Percentiles rank a stretch among this genome's conserved stretches.
Conservation (phyloP, 2,888 invertebrate genomes). For the Tetropium fuscum region DNA sequence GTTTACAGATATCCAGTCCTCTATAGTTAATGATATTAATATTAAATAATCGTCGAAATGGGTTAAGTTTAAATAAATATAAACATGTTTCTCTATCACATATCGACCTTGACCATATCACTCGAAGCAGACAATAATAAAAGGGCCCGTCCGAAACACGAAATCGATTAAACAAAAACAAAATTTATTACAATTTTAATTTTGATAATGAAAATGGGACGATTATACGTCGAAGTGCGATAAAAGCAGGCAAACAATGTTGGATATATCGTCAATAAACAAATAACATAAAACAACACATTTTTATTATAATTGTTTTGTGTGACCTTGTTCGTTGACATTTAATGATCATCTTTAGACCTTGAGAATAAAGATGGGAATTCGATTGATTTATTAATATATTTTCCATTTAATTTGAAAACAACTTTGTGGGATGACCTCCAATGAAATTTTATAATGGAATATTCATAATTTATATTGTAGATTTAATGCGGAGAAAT, state of each 20-base stretch:
- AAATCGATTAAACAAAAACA: constrained; percentile 13
- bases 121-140: too few relatives aligned
- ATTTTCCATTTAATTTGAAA: constrained; percentile 50
- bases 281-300: constrained; percentile 36
- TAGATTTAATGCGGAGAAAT: constrained; percentile 2
- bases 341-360: constrained; percentile 52
- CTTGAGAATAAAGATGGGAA: constrained; percentile 55
- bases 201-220: constrained; percentile 15
- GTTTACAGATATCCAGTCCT: too few relatives aligned
- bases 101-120: too few relatives aligned
- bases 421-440: constrained; percentile 46
- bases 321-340: constrained; percentile 55
- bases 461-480: too few relatives aligned
- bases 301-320: constrained; percentile 43
- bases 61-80: too few relatives aligned
- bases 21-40: too few relatives aligned
- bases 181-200: constrained; percentile 10
- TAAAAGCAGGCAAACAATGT: constrained; percentile 15
- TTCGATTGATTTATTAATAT: constrained; percentile 55
- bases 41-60: too few relatives aligned
- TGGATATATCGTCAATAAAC: constrained; percentile 1
- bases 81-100: too few relatives aligned
- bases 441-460: constrained; percentile 40
- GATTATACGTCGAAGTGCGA: neutral
- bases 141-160: too few relatives aligned